These are phyloP conservation scores for Sarcophaga bullata DNA, from an alignment of 1,140 invertebrate genomes.

Conservation along the genomic window DNA sequence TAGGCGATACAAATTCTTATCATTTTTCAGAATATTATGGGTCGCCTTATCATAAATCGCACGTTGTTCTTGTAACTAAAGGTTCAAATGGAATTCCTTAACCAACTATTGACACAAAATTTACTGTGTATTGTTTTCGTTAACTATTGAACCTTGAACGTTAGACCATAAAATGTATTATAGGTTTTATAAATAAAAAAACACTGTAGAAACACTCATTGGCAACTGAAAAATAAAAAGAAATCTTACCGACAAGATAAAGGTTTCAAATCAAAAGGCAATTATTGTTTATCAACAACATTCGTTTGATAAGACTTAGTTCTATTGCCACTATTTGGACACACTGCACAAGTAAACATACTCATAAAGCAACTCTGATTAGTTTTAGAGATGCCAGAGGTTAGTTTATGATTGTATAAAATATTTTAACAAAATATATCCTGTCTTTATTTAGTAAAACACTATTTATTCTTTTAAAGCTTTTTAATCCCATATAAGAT, in stretches of 20 bases:
- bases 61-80: background rate
- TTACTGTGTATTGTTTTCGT: background rate
- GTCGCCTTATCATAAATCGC: background rate
- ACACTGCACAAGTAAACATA: too few species aligned
- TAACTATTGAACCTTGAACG: background rate
- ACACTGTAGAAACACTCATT: background rate
- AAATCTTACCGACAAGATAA: conserved; percentile 7
- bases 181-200: background rate
- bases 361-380: too few species aligned
- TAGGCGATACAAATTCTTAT: background rate
- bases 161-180: background rate
- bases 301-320: background rate
- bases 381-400: too few species aligned
- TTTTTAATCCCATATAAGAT: too few species aligned
- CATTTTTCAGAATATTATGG: background rate
- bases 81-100: background rate
- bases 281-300: conserved; percentile 15
- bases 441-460: too few species aligned
- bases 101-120: background rate
- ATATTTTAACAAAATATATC: too few species aligned
- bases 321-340: too few species aligned
- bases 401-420: too few species aligned
- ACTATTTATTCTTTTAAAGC: too few species aligned
- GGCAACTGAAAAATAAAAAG: background rate
- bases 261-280: background rate